Percentiles rank a stretch among this genome's conserved stretches.
Conservation (phyloP, 1,140 invertebrate species). For the Parapsyche elsis region DNA sequence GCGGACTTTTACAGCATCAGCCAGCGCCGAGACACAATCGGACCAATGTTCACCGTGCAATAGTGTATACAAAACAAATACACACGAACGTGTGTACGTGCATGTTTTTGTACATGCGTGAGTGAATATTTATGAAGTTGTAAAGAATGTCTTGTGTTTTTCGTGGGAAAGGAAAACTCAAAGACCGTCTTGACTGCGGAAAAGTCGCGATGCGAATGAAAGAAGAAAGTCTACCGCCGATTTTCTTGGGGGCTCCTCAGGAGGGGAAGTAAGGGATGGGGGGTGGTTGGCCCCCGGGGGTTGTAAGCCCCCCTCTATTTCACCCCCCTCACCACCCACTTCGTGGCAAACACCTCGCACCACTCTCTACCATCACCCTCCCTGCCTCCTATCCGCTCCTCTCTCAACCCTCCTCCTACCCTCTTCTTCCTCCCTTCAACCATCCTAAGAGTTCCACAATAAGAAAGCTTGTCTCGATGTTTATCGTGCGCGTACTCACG, state of each 20-base stretch:
- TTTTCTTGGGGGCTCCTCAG: conserved; percentile 47
- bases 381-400: no score
- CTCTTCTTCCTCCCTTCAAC: no score
- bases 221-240: conserved; percentile 54
- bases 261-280: not conserved
- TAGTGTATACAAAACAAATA: not conserved
- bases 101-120: not conserved
- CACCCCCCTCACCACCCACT: not conserved
- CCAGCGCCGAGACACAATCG: no score
- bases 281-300: not conserved
- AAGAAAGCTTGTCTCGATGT: conserved; percentile 55
- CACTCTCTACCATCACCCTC: conserved; percentile 35
- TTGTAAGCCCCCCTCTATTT: not conserved
- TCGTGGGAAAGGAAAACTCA: not conserved
- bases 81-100: not conserved
- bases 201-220: conserved; percentile 55
- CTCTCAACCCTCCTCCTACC: no score
- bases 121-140: not conserved
- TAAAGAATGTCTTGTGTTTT: not conserved
- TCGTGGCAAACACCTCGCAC: conserved; percentile 43
- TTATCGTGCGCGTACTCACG: conserved; percentile 43
- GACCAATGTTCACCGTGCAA: not conserved
- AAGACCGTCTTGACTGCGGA: conserved; percentile 49
- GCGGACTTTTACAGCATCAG: conserved; percentile 8
- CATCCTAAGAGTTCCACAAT: conserved; percentile 37